These are phyloP conservation scores for Drosophila mettleri DNA, from an alignment of 2,888 invertebrate genomes.

Conservation along the genomic window DNA sequence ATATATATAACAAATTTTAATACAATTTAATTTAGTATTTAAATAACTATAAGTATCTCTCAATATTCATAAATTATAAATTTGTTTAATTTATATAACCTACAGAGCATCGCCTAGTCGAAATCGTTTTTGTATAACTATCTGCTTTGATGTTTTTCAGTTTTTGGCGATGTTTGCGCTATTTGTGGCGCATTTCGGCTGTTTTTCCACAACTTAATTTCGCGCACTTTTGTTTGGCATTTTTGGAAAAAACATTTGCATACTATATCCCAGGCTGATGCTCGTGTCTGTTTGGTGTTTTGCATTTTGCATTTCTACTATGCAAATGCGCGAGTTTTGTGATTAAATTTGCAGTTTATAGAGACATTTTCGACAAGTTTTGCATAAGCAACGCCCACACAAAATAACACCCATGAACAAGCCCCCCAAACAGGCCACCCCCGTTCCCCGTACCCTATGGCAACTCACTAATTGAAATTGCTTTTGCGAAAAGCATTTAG, in stretches of 20 bases:
- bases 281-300: conserved; percentile 19
- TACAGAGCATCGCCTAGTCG: background rate
- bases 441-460: conserved; percentile 5
- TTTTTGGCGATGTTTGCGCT: conserved; percentile 26
- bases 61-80: no score
- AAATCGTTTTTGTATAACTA: rapidly evolving
- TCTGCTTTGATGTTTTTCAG: conserved; percentile 9
- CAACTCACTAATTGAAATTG: conserved; percentile 73
- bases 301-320: conserved; percentile 39
- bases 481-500: conserved; percentile 69
- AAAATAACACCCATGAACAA: background rate
- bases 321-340: conserved; percentile 57
- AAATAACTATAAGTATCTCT: no score
- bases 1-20: background rate
- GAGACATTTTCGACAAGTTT: conserved; percentile 55
- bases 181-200: conserved; percentile 37
- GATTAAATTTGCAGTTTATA: conserved; percentile 70
- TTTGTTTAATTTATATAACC: background rate
- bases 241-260: conserved; percentile 55
- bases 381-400: conserved; percentile 39
- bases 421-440: background rate
- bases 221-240: conserved; percentile 50
- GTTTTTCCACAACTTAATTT: conserved; percentile 64
- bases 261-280: conserved; percentile 14
- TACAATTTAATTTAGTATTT: background rate